Evolutionary conservation across 2,888 invertebrate species (phyloP), one percentile per base, ranked within the genome.

Genomic region (Ptychoptera albimana): DNA sequence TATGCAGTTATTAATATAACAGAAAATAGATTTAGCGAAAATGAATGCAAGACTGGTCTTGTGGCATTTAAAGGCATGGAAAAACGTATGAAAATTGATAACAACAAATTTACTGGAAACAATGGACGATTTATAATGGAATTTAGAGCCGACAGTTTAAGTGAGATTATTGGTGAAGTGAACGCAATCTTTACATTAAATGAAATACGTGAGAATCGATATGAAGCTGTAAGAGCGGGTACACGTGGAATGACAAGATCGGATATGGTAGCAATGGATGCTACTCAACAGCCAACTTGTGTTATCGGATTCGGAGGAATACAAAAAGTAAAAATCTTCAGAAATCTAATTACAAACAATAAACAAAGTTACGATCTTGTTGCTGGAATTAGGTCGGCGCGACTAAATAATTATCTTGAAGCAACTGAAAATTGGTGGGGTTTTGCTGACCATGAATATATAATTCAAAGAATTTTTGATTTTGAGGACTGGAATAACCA

Each of bases 401-500:
- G 83, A 51, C 73, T 94, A 2, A 79, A 87, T 50, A 93, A 89
- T 56, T 74, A 75, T 37, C 70, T 98, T 44, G 85, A 96, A 59
- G 92, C 89, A 0, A 75, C 75, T 9, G 84, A 89, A 61, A 99
- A 98, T 61, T 99, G 91, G 87, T 99, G 97, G 97, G 97, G 96
- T 10, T 82, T 82, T 3, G 68, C 69, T 1, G 73, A 81, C 44
- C 78, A 84, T 43, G 68, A 66, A 6, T 72, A 73, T 45, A 97
- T 98, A 44, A 77, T 78, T 52, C 72, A 76, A 42, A 74, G 79
- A 57, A 93, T 97, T 55, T 96, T 97, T 60, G 97, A 97, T 66
- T 96, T 98, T 64, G 94, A 98, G 60, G 96, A 97, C 60, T 98
- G 98, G 97, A 98, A 98, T 61, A 89, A 92, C 63, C 93, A 91